These are phyloP conservation scores for Manis pentadactyla DNA, from an alignment of 2,797 vertebrate species.

Conservation along the genomic window DNA sequence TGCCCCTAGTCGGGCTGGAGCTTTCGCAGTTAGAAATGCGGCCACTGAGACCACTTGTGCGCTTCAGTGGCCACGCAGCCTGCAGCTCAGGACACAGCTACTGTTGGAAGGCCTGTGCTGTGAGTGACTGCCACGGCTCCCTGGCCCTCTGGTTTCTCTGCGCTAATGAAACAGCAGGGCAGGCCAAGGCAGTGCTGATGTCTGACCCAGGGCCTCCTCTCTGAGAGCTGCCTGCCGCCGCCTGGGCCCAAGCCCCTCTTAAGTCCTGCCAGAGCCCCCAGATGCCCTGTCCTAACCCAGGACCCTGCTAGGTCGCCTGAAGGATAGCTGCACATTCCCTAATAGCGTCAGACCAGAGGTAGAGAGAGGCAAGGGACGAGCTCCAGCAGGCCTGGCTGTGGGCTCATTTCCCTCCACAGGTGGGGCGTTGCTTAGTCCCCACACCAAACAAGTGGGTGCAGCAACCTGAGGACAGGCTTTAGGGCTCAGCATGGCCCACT, in stretches of 20 bases:
- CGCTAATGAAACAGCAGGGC: too few relatives aligned
- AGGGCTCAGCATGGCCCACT: fast-evolving
- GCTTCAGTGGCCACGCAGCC: fast-evolving
- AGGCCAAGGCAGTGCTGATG: background rate
- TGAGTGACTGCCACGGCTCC: too few relatives aligned
- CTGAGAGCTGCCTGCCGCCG: background rate
- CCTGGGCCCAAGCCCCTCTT: too few relatives aligned
- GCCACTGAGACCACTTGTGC: fast-evolving
- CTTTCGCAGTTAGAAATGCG: background rate
- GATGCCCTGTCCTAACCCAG: background rate
- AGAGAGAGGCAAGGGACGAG: too few relatives aligned
- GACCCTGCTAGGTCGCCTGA: background rate
- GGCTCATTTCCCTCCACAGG: too few relatives aligned
- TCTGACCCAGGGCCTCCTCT: background rate
- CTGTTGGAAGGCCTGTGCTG: fast-evolving
- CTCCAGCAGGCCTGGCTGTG: too few relatives aligned
- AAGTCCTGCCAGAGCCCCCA: fast-evolving
- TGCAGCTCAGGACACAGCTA: fast-evolving
- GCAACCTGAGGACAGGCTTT: background rate
- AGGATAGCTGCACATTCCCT: fast-evolving
- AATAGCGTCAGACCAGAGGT: too few relatives aligned
- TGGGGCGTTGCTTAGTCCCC: too few relatives aligned
- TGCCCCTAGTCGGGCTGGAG: background rate
- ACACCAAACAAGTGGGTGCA: background rate
- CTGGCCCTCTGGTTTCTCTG: too few relatives aligned